These are phyloP conservation scores for Centrocercus urophasianus DNA, from an alignment of 2,113 vertebrate species.

Conservation along the genomic window DNA sequence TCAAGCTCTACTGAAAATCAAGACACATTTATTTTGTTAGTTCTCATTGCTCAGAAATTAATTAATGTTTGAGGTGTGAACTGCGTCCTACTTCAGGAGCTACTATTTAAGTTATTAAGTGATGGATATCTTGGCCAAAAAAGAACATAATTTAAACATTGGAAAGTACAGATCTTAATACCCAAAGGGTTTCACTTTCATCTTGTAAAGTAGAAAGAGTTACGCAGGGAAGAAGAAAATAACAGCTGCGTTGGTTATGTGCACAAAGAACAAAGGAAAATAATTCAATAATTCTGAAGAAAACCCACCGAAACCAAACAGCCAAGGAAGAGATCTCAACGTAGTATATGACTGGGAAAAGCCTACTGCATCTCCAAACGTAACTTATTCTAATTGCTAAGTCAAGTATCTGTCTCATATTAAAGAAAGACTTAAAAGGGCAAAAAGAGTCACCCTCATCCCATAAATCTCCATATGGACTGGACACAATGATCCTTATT, in stretches of 20 bases:
- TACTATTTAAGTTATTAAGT: slow-evolving; percentile 23
- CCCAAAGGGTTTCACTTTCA: slow-evolving; percentile 19
- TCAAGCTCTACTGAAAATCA: background rate
- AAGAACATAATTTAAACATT: background rate
- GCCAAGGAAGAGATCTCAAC: background rate
- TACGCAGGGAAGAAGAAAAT: background rate
- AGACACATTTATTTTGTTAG: background rate
- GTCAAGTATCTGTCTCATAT: background rate
- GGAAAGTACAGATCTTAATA: background rate
- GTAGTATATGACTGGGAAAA: background rate
- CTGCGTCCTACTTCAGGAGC: background rate
- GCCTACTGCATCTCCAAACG: background rate
- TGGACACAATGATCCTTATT: too few relatives aligned
- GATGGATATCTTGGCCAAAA: background rate
- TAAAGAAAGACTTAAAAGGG: background rate
- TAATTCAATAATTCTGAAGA: background rate
- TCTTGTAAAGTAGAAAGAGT: slow-evolving; percentile 2
- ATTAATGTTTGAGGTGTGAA: slow-evolving; percentile 7
- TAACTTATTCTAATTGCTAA: background rate
- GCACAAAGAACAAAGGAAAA: slow-evolving; percentile 11
- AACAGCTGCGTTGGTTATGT: background rate
- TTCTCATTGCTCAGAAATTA: slow-evolving; percentile 7
- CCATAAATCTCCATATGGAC: background rate
- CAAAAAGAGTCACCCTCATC: background rate
- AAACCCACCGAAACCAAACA: background rate